phyloP scores from a whole-genome alignment of 2,797 vertebrate species.

The Muraenolepis orangiensis region DNA sequence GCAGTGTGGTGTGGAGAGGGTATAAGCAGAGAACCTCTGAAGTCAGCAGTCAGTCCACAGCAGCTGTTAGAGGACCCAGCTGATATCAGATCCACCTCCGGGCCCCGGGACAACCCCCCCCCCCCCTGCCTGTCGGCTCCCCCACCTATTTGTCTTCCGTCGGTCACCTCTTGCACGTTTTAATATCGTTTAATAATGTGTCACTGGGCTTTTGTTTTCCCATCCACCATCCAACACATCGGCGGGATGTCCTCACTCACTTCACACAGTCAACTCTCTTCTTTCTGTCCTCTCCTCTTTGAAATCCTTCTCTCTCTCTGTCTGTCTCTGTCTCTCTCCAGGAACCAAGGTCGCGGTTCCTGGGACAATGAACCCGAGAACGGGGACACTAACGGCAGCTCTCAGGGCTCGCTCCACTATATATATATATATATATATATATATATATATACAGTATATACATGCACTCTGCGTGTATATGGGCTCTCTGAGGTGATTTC shows the following conservation, averaged over 20 bases:
- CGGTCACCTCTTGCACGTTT: neutral
- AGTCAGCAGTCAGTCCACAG: conserved; percentile 36
- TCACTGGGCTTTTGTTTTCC: neutral
- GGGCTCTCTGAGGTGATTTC: conserved; percentile 24
- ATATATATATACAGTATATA: neutral
- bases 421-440: neutral
- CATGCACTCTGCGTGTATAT: too few relatives aligned
- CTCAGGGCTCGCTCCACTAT: too few relatives aligned
- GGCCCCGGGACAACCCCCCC: conserved; percentile 16
- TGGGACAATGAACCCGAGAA: too few relatives aligned
- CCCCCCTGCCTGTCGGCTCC: conserved; percentile 6
- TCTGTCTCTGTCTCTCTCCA: neutral
- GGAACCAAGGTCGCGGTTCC: neutral
- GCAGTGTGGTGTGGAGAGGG: conserved; percentile 15
- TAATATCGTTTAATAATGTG: neutral
- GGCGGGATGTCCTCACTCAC: neutral
- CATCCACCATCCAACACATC: neutral
- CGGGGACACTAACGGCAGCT: too few relatives aligned
- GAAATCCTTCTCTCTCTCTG: neutral
- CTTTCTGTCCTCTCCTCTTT: neutral
- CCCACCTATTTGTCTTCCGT: conserved; percentile 8
- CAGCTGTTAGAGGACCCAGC: conserved; percentile 43
- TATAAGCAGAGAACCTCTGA: conserved; percentile 15
- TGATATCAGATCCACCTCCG: conserved; percentile 42
- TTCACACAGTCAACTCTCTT: neutral